These are phyloP conservation scores for Pao palembangensis DNA, from an alignment of 2,113 vertebrate species.

Conservation along the genomic window DNA sequence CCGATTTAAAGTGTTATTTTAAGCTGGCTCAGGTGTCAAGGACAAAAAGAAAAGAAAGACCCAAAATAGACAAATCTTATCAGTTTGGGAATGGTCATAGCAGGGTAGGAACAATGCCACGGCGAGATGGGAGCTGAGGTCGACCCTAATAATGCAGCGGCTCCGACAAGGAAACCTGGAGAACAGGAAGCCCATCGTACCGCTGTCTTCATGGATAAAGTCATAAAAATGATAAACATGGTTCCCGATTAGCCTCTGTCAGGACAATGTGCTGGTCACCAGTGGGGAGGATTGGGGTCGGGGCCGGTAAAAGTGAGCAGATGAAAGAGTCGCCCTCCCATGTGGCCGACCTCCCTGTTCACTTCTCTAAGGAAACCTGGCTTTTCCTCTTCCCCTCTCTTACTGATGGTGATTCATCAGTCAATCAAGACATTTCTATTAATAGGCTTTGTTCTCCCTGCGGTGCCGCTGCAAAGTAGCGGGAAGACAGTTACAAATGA, in stretches of 20 bases:
- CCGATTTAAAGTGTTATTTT: constrained; percentile 32
- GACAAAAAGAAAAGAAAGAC: constrained; percentile 53
- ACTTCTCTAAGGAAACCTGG: constrained; percentile 55
- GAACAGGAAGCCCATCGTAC: constrained; percentile 70
- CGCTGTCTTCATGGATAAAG: constrained; percentile 77
- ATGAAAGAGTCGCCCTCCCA: constrained; percentile 56
- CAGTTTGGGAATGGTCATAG: constrained; percentile 70
- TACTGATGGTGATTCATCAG: constrained; percentile 49
- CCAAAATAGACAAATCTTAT: constrained; percentile 71
- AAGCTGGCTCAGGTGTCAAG: constrained; percentile 48
- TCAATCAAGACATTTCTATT: constrained; percentile 51
- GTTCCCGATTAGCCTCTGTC: constrained; percentile 63
- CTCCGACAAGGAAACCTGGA: constrained; percentile 59
- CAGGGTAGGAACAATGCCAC: constrained; percentile 65
- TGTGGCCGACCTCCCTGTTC: constrained; percentile 49
- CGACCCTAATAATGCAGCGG: constrained; percentile 71
- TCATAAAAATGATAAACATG: constrained; percentile 80
- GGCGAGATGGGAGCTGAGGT: constrained; percentile 55
- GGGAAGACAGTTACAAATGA: constrained; percentile 9
- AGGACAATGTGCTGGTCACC: constrained; percentile 57
- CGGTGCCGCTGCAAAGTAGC: constrained; percentile 2
- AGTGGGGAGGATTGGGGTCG: constrained; percentile 40
- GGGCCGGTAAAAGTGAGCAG: constrained; percentile 55
- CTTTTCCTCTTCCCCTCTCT: constrained; percentile 49
- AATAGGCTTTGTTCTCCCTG: constrained; percentile 25